These are phyloP conservation scores for Drosophila cardini DNA, from an alignment of 1,140 invertebrate species.

Conservation along the genomic window DNA sequence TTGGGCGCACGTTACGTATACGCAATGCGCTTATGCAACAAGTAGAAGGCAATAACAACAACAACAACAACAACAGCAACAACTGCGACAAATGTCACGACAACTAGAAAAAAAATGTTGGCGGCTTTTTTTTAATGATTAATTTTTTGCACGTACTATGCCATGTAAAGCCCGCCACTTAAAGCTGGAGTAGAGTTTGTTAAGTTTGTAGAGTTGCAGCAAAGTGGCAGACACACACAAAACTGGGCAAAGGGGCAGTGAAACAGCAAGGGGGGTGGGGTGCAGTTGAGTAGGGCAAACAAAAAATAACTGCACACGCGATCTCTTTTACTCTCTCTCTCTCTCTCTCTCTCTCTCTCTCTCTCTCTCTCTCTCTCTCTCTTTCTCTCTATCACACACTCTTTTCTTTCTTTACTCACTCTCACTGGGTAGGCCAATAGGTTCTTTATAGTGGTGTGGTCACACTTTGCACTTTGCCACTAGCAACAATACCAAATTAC, in stretches of 20 bases:
- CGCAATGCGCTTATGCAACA: slow-evolving; percentile 48
- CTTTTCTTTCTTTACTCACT: not conserved
- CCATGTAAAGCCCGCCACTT: slow-evolving; percentile 53
- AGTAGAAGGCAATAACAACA: slow-evolving; percentile 30
- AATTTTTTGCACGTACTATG: slow-evolving; percentile 77
- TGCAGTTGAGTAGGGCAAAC: not conserved
- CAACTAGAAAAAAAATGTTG: slow-evolving; percentile 34
- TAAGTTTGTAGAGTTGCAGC: not conserved
- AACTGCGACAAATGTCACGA: slow-evolving; percentile 68
- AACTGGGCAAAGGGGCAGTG: not conserved
- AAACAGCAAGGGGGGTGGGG: not conserved
- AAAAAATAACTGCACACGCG: slow-evolving; percentile 1
- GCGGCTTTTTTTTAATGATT: slow-evolving; percentile 61
- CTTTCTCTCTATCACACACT: slow-evolving; percentile 2
- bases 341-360: slow-evolving; percentile 2
- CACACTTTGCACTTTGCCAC: slow-evolving; percentile 67
- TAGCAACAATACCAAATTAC: slow-evolving; percentile 20
- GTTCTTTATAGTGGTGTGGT: slow-evolving; percentile 25
- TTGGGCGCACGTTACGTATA: slow-evolving; percentile 42
- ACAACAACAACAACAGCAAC: slow-evolving; percentile 45
- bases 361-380: slow-evolving; percentile 2
- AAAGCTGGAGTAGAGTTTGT: slow-evolving; percentile 20
- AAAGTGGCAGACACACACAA: not conserved
- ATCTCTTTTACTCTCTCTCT: not conserved
- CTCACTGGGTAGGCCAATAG: slow-evolving; percentile 7